These are phyloP conservation scores for Melinaea marsaeus DNA, from an alignment of 2,888 invertebrate species.

Conservation along the genomic window DNA sequence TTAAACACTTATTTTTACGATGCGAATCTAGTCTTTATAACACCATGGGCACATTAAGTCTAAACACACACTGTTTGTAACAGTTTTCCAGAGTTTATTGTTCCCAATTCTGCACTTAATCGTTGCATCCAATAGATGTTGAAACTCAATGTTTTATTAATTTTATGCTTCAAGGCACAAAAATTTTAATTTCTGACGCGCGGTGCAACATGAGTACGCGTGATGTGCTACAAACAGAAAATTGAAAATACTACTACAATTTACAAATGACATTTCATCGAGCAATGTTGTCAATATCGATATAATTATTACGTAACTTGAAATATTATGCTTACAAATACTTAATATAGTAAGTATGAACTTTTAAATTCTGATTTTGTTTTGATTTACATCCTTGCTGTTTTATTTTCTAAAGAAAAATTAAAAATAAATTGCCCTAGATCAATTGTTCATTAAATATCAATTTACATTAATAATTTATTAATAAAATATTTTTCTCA, in stretches of 20 bases:
- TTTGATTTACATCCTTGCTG: too few species aligned
- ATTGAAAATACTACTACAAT: too few species aligned
- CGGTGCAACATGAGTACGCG: slow-evolving; percentile 30
- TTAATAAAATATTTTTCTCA: too few species aligned
- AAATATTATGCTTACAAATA: neutral
- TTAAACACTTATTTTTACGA: slow-evolving; percentile 10
- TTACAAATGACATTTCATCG: slow-evolving; percentile 2
- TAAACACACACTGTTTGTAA: slow-evolving; percentile 10
- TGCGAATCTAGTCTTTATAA: slow-evolving; percentile 7
- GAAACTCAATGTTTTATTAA: slow-evolving; percentile 33
- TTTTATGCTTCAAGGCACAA: slow-evolving; percentile 35
- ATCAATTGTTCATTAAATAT: too few species aligned
- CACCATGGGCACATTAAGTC: slow-evolving; percentile 10
- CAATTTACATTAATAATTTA: too few species aligned
- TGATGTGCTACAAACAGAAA: slow-evolving; percentile 14
- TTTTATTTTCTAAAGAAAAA: too few species aligned
- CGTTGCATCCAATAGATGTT: slow-evolving; percentile 22
- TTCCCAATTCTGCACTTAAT: slow-evolving; percentile 23
- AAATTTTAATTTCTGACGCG: slow-evolving; percentile 33
- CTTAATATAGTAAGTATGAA: neutral
- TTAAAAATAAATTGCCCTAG: too few species aligned
- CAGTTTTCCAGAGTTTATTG: slow-evolving; percentile 20
- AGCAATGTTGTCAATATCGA: slow-evolving; percentile 8
- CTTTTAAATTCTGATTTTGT: too few species aligned
- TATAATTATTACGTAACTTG: neutral